Conservation (phyloP, 2,113 vertebrate species). For the Charina bottae region DNA sequence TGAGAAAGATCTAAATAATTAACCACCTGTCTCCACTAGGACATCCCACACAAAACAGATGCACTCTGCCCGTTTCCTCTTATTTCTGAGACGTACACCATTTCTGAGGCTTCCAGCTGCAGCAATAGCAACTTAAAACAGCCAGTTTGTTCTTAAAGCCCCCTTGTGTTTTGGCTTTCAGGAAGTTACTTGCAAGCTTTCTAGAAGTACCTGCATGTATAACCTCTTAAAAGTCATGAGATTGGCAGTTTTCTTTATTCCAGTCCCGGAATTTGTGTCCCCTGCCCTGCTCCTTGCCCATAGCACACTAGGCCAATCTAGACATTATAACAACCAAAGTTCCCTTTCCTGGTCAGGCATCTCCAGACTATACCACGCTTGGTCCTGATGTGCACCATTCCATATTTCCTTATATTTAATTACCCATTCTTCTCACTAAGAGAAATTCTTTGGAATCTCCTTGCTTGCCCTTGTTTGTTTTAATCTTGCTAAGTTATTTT, state of each 20-base stretch:
- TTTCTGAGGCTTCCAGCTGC: not conserved
- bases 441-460: not conserved
- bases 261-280: not conserved
- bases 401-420: not conserved
- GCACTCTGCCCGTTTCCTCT: not conserved
- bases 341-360: not conserved
- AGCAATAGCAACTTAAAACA: not conserved
- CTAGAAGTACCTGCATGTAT: not conserved
- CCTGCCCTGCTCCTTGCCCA: no score
- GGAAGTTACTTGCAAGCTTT: not conserved
- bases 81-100: not conserved
- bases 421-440: not conserved
- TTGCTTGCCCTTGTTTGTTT: not conserved
- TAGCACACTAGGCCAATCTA: not conserved
- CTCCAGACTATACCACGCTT: not conserved
- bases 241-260: not conserved
- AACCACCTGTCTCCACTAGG: not conserved
- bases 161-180: not conserved
- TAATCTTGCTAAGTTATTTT: not conserved
- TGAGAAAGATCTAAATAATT: constrained; percentile 2
- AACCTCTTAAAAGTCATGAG: not conserved
- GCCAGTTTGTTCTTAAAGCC: not conserved
- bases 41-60: not conserved
- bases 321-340: not conserved
- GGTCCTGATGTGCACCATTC: not conserved